These are phyloP conservation scores for Chamaetylas fuelleborni DNA, from an alignment of 2,113 vertebrate genomes.

Conservation along the genomic window DNA sequence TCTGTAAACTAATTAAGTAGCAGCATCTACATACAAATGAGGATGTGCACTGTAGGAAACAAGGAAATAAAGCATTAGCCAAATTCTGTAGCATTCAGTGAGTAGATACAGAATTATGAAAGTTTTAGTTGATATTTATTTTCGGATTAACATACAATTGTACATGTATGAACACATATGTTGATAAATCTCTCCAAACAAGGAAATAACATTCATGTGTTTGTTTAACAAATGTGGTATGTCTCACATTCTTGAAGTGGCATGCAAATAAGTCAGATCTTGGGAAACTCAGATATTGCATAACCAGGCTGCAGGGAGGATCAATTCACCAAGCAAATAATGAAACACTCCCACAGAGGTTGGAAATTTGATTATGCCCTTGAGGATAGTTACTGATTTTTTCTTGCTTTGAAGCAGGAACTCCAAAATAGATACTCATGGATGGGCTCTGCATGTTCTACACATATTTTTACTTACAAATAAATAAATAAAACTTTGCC, in stretches of 20 bases:
- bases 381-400: not conserved
- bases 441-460: not conserved
- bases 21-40: constrained; percentile 12
- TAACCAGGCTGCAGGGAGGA: not conserved
- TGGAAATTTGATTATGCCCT: not conserved
- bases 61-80: not conserved
- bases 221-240: not conserved
- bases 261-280: not conserved
- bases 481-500: not conserved
- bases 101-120: not conserved
- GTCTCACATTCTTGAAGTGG: not conserved
- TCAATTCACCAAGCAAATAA: not conserved
- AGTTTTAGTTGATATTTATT: not conserved
- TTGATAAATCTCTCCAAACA: not conserved
- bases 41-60: not conserved
- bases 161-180: not conserved
- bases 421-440: not conserved
- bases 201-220: not conserved
- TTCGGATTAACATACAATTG: not conserved
- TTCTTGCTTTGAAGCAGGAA: not conserved
- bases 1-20: constrained; percentile 28
- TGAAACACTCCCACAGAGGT: not conserved
- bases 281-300: not conserved
- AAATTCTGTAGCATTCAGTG: not conserved
- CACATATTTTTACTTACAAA: not conserved